A percentile compares a stretch with the other conserved stretches of the same genome.
Evolutionary conservation across 92 coral and sea anemone species (phyloP).

Genomic region (Metridium senile): DNA sequence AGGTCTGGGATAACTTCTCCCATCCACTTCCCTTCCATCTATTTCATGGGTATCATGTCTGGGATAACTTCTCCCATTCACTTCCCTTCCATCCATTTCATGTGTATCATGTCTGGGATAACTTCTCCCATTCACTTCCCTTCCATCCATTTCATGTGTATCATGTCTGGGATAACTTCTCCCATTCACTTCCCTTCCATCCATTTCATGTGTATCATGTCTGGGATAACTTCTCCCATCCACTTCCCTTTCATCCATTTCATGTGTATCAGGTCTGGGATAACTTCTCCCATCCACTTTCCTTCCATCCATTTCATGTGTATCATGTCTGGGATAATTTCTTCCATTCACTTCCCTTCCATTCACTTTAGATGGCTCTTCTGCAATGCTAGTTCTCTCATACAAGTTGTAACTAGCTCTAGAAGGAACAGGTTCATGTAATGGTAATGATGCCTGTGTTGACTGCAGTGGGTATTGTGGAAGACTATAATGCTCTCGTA

Average conservation of each 20-base stretch:
- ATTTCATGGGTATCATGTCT: too few species aligned
- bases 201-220: too few species aligned
- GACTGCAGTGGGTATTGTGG: conserved; percentile 12
- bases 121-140: too few species aligned
- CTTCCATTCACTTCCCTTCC: conserved; percentile 9
- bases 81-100: too few species aligned
- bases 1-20: too few species aligned
- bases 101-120: too few species aligned
- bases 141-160: too few species aligned
- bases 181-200: too few species aligned
- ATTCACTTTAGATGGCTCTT: conserved; percentile 2
- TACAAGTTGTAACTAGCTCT: conserved; percentile 16
- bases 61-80: too few species aligned
- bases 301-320: background rate
- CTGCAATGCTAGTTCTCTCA: conserved; percentile 8
- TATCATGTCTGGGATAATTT: background rate
- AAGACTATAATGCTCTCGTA: conserved; percentile 27
- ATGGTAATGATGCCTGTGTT: background rate
- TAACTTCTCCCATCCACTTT: conserved; percentile 3
- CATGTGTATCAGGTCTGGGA: conserved; percentile 1
- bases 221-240: background rate
- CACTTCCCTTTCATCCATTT: background rate
- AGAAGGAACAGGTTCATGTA: background rate
- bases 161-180: too few species aligned
- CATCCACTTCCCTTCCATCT: too few species aligned